Evolutionary conservation across 2,113 vertebrate genomes (phyloP), one percentile per base, ranked within the genome.

Genomic region (Dipodomys spectabilis): DNA sequence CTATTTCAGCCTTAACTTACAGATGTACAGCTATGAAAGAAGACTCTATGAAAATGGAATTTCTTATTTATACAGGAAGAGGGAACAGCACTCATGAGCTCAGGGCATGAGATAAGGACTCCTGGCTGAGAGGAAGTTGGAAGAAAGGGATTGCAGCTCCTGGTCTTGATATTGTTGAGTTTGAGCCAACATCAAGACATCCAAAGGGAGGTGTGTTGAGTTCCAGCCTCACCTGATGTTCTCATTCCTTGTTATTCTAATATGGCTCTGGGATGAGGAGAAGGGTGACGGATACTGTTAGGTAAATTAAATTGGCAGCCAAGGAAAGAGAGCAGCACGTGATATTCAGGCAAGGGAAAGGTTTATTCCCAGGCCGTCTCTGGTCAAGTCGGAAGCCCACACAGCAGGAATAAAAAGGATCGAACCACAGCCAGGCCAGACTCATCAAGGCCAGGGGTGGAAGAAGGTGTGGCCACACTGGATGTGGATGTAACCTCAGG

Each of bases 1-100:
- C 74, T 44, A 65, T 91, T 80, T 87, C 74, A 86, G 69, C 77
- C n/a, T 79, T 68, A n/a, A 22, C 49, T 73, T 32, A 90, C 78
- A 19, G 27, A 53, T 30, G 53, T 57, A 20, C 65, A 71, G 32
- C 19, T 65, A 1, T 84, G 23, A 84, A 25, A 39, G 27, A 91
- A 71, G 32, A 75, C 22, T 82, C 64, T 86, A 60, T 88, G 72
- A 74, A 78, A 62, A 78, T 13, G 39, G 45, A 73, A 19, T 64
- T 62, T 35, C 30, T 67, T 22, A 65, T 49, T 77, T 86, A 86
- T 72, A n/a, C n/a, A 94, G 72, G 45, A 39, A 81, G 80, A 87
- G 18, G 25, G n/a, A 75, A 25, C 20, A 49, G 72, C n/a, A 39
- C 35, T 82, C 9, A 2, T 22, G 6, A 73, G 10, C 45, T 85